Evolutionary conservation across 2,113 vertebrate species (phyloP), one percentile per base, ranked within the genome.

Genomic region (Petroica traversi): DNA sequence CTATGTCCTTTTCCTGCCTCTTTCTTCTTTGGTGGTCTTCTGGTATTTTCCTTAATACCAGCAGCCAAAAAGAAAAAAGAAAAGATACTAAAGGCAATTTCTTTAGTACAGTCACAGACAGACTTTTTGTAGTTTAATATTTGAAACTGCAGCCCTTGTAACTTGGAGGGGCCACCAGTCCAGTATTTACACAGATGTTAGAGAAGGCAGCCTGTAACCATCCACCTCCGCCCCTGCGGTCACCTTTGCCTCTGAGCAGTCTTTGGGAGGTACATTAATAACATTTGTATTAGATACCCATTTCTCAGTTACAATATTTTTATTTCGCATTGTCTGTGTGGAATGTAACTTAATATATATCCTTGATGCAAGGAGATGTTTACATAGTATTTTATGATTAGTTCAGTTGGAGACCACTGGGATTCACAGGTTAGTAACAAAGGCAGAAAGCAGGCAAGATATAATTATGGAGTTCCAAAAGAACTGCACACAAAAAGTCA

Each of bases 141-240:
- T 96, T 98, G 95, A 97, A 98, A 97, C 93, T 93, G 94, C 91
- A 97, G 96, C 88, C 94, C 93, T 95, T 95, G 88, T 94, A 97
- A 95, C 91, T 97, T 97, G 29, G 92, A 97, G 92, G 95, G 95
- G 97, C 96, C 96, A 95, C 82, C 84, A 85, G 63, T 96, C 59
- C 71, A 97, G 72, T 98, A 98, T 98, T 98, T 98, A 98, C 98
- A 98, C 98, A 98, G 98, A 98, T 98, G 98, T 98, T 97, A 95
- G 96, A 75, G 85, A 96, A 97, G 94, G 96, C 73, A 94, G 97
- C 90, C 97, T 98, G 97, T 95, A 98, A 97, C 97, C 97, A 97
- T 96, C 97, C 92, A 97, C 97, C 95, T 96, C 95, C 97, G 49
- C 97, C 98, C 98, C 97, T 92, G 68, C 51, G 34, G 96, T 98